Base-by-base conservation (phyloP, 2,113 vertebrate genomes). In the Siniperca knerii region DNA sequence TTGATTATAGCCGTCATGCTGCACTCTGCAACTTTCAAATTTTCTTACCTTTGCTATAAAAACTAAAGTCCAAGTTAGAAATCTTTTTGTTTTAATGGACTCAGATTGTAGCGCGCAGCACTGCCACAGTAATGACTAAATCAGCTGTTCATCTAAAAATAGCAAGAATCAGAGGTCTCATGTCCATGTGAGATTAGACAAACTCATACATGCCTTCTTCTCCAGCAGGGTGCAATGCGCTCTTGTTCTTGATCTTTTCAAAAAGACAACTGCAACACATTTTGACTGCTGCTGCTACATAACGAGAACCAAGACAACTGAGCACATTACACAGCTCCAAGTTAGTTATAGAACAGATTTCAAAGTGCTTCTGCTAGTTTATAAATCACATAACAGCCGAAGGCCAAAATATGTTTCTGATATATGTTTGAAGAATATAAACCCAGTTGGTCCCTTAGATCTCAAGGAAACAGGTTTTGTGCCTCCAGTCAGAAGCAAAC, bases 381-480 rank as follows among this genome's bases (percentile, higher is more conserved):
- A 58, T 7, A 61, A 73, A 66, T 74, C 71, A 67, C 68, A 84
- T 1, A 66, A 70, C 69, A 78, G 84, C 82, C 80, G 1, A 64
- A 70, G 76, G 75, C 57, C 37, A 70, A 76, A 84, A 83, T 48
- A 57, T 79, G 44, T 58, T 57, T 29, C 29, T 61, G 61, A 82
- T 71, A 44, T 37, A 37, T 62, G 69, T 83, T 90, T 90, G 87
- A 86, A 69, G 80, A 87, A 83, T 69, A 68, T 70, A 12, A 70
- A 87, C 46, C 75, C 83, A 67, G 61, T 69, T 70, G 52, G 46
- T 74, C 76, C 40, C 68, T 86, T 3, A 81, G 86, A 92, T 90
- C 86, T 90, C 35, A 73, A 33, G 57, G 67, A 77, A 88, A 50
- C 84, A 66, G 58, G 23, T 71, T 89, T 46, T 66, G 21, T 64